These are phyloP conservation scores for Oppia nitens DNA, from an alignment of 1,140 invertebrate species.

Conservation along the genomic window DNA sequence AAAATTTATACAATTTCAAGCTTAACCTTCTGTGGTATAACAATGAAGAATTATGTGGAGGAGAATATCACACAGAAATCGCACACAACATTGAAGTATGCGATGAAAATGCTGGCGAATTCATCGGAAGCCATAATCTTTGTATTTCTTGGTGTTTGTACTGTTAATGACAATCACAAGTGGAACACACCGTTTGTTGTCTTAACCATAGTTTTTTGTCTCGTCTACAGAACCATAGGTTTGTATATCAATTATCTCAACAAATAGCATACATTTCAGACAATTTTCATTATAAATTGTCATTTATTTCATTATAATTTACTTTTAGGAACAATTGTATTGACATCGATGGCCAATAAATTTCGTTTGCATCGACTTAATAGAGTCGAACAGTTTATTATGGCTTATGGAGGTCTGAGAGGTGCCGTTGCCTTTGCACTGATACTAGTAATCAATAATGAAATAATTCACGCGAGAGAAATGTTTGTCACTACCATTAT, in stretches of 20 bases:
- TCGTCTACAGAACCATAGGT: slow-evolving; percentile 80
- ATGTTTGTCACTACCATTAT: slow-evolving; percentile 97
- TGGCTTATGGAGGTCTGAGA: slow-evolving; percentile 92
- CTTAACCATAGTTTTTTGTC: slow-evolving; percentile 83
- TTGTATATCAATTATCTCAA: too few relatives aligned
- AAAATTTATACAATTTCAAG: slow-evolving; percentile 36
- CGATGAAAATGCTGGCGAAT: slow-evolving; percentile 93
- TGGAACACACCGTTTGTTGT: slow-evolving; percentile 93
- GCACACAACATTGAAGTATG: slow-evolving; percentile 92
- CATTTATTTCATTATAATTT: slow-evolving; percentile 14
- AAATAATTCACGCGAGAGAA: slow-evolving; percentile 50
- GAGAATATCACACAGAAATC: slow-evolving; percentile 95
- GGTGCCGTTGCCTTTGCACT: slow-evolving; percentile 97
- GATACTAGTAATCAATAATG: slow-evolving; percentile 64
- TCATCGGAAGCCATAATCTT: slow-evolving; percentile 98
- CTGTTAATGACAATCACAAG: slow-evolving; percentile 77
- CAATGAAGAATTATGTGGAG: slow-evolving; percentile 98
- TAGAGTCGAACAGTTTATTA: slow-evolving; percentile 93
- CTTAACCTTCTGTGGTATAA: slow-evolving; percentile 94
- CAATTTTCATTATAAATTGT: neutral
- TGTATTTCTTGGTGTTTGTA: slow-evolving; percentile 94
- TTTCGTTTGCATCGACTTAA: slow-evolving; percentile 78
- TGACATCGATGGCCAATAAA: slow-evolving; percentile 74
- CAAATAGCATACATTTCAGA: neutral
- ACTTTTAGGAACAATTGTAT: slow-evolving; percentile 63